Evolutionary conservation across 2,797 vertebrate species (phyloP), one percentile per base, ranked within the genome.

Genomic region (Myotis findleyi): DNA sequence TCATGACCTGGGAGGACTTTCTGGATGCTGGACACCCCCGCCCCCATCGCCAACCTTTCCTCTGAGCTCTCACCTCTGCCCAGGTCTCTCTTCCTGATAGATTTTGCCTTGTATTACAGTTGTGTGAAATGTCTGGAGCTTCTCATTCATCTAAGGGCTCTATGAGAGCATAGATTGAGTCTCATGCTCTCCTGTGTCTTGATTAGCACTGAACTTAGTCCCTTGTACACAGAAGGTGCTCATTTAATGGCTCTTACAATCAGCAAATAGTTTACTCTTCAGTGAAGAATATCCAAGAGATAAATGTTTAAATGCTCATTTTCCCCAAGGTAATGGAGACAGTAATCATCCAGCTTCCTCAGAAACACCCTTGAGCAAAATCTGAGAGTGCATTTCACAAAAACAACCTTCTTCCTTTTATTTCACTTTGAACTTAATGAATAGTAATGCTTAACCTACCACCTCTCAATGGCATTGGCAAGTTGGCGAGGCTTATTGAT

Each of bases 361-460:
- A 47, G 76, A 93, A 87, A 66, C 11, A 85, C 41, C 79, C 68
- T 47, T 47, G 77, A 96, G 47, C 36, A 69, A 89, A 92, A 77
- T 83, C 47, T 30, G 25, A 94, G 12, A 51, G 41, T 4, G 76
- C 3, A 44, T 80, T 90, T 88, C 80, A 87, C 75, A 89, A 93
- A 92, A 93, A 87, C 27, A 76, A 93, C 30, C 69, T 87, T 95
- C 81, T 83, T 80, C 4, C 2, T 93, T 94, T 83, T 83, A 71
- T 91, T 97, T 95, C 80, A 92, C 83, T 96, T 84, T 92, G 49
- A 90, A 94, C 75, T 93, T 95, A 96, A 97, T 93, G 90, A 92
- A 92, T 36, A 69, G 84, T 38, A 91, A 87, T 77, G 82, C 53
- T 96, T 96, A 92, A 96, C 36, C 73, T 73, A 51, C 83, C 76